Evolutionary conservation across 2,888 invertebrate species (phyloP), one percentile per base, ranked within the genome.

Genomic region (Penaeus monodon): DNA sequence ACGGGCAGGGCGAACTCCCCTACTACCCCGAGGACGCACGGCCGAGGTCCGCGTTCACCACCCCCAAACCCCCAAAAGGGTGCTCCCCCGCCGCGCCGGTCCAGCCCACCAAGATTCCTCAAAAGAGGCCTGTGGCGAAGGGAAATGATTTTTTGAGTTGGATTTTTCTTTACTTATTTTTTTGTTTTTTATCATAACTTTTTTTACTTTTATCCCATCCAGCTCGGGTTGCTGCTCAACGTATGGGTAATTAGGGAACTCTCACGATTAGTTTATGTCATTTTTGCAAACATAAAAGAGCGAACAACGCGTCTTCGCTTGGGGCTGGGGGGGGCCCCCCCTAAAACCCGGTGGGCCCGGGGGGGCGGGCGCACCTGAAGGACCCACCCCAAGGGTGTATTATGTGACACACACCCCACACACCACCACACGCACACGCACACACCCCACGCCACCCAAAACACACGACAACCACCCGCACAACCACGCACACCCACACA

Each of bases 11-110:
- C n/a, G 89, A 89, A 49, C 68, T 89, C 1, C 76, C 86, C 1
- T 89, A 86, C 77, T 89, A 89, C 63, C 74, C 86, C 14, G 89
- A 89, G 57, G 89, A 89, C 57, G 81, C 63, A 89, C 89, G 10
- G 81, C 49, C 6, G 89, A 89, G 68, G 78, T 89, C 27, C 77
- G 89, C 17, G 77, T 86, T 63, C 89, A 89, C 29, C 86, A 86
- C 22, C 88, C 81, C 64, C n/a, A n/a, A n/a, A 87, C 86, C 86
- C 86, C 2, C 86, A 86, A 68, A 82, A 86, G 70, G 77, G 81
- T 82, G 38, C 86, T 86, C 49, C 83, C 86, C 24, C 86, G n/a
- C 83, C 63, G 76, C 82, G 3, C 83, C 86, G 6, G 38, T 63
- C n/a, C 68, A 73, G 20, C 86, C 86, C 49, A 73, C 79, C 24